Conservation (phyloP, 1,140 invertebrate genomes). For the Penaeus chinensis region DNA sequence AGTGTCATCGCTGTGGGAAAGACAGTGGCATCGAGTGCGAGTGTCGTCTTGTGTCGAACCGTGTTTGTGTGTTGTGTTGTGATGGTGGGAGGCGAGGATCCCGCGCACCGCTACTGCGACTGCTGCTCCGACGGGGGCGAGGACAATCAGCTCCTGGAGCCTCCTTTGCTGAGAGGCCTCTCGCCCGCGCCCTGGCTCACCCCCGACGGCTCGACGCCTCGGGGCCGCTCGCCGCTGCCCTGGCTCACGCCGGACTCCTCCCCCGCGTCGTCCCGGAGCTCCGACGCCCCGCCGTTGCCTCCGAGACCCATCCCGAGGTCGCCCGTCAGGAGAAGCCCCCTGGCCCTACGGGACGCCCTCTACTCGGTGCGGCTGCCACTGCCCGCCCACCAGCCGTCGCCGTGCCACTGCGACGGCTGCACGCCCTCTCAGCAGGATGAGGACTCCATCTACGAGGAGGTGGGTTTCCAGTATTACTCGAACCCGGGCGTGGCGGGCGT, state of each 20-base stretch:
- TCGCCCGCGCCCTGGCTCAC: slow-evolving; percentile 39
- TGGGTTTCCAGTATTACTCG: slow-evolving; percentile 32
- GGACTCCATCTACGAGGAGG: slow-evolving; percentile 42
- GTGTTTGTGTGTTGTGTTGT: slow-evolving; percentile 20
- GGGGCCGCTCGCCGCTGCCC: neutral
- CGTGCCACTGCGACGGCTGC: slow-evolving; percentile 38
- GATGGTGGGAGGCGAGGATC: slow-evolving; percentile 43
- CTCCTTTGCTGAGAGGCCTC: neutral
- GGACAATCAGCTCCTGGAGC: slow-evolving; percentile 11
- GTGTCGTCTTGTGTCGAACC: neutral
- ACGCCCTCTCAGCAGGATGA: slow-evolving; percentile 11
- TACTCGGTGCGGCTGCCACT: neutral
- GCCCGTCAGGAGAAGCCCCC: neutral
- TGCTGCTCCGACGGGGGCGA: slow-evolving; percentile 19
- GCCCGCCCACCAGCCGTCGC: neutral
- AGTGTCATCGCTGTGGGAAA: neutral
- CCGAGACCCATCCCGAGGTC: neutral
- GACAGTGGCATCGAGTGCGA: slow-evolving; percentile 19
- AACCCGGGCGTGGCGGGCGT: neutral
- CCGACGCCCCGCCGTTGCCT: too few relatives aligned
- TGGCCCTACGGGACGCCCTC: neutral
- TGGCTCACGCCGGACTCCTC: neutral
- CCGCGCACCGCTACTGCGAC: slow-evolving; percentile 39
- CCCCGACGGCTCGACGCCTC: neutral
- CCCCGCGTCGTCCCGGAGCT: neutral